phyloP scores from a whole-genome alignment of 2,888 invertebrate species.

The Stenurella melanura region DNA sequence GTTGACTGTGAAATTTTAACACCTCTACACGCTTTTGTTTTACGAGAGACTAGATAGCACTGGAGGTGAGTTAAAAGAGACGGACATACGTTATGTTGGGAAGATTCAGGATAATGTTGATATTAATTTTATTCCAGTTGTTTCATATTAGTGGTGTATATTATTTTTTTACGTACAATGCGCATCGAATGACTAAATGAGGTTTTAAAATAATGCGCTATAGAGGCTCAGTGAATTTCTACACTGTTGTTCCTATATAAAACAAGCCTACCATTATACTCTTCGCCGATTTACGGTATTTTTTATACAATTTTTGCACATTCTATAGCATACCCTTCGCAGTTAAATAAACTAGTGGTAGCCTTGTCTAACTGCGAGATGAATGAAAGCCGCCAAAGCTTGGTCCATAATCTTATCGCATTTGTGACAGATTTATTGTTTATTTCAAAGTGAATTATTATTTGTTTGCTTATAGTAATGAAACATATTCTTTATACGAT shows the following conservation, averaged over 20 bases:
- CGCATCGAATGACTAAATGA: conserved; percentile 60
- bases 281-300: too few species aligned
- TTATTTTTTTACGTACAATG: conserved; percentile 50
- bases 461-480: too few species aligned
- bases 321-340: too few species aligned
- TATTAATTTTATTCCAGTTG: conserved; percentile 54
- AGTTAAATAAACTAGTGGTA: too few species aligned
- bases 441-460: too few species aligned
- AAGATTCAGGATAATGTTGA: not conserved
- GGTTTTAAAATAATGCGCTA: conserved; percentile 60
- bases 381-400: too few species aligned
- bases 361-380: too few species aligned
- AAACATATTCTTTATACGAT: too few species aligned
- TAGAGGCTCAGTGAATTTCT: conserved; percentile 46
- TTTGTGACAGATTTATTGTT: too few species aligned
- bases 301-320: too few species aligned
- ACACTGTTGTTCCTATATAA: conserved; percentile 41
- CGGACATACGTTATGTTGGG: not conserved
- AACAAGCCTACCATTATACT: too few species aligned
- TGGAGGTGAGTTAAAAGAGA: not conserved
- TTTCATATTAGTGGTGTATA: conserved; percentile 58
- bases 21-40: conserved; percentile 44
- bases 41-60: conserved; percentile 11
- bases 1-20: conserved; percentile 48
- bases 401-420: too few species aligned